These are phyloP conservation scores for Sisyra terminalis DNA, from an alignment of 2,888 invertebrate species.

Conservation along the genomic window DNA sequence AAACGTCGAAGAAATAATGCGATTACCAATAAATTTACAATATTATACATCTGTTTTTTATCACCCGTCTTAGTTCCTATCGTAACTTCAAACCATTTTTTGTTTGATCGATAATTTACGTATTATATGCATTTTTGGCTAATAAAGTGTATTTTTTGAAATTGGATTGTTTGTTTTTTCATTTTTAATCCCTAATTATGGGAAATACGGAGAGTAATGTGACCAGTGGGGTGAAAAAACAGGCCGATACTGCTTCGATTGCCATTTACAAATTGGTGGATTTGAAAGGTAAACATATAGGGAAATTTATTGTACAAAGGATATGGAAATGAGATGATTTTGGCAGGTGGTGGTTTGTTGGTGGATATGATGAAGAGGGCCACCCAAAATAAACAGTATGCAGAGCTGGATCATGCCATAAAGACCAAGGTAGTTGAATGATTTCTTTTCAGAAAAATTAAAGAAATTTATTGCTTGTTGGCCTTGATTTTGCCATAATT, in stretches of 20 bases:
- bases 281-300: constrained; percentile 51
- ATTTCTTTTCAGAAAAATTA: background rate
- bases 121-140: background rate
- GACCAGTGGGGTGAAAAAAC: constrained; percentile 88
- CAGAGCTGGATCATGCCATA: constrained; percentile 84
- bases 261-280: constrained; percentile 79
- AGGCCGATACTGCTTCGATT: constrained; percentile 73
- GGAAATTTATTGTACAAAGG: background rate
- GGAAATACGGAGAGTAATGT: constrained; percentile 81
- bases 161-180: too few species aligned
- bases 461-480: too few species aligned
- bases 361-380: constrained; percentile 89
- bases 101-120: constrained; percentile 13
- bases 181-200: constrained; percentile 27
- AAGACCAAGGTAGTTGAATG: constrained; percentile 45
- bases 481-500: too few species aligned
- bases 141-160: too few species aligned
- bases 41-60: too few species aligned
- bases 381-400: constrained; percentile 75
- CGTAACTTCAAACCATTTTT: too few species aligned
- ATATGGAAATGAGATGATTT: background rate
- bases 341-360: constrained; percentile 70
- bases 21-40: too few species aligned
- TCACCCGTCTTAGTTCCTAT: too few species aligned
- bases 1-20: too few species aligned